Evolutionary conservation across 2,888 invertebrate species (phyloP), one percentile per base, ranked within the genome.

Genomic region (Archaeoteleia sp.): DNA sequence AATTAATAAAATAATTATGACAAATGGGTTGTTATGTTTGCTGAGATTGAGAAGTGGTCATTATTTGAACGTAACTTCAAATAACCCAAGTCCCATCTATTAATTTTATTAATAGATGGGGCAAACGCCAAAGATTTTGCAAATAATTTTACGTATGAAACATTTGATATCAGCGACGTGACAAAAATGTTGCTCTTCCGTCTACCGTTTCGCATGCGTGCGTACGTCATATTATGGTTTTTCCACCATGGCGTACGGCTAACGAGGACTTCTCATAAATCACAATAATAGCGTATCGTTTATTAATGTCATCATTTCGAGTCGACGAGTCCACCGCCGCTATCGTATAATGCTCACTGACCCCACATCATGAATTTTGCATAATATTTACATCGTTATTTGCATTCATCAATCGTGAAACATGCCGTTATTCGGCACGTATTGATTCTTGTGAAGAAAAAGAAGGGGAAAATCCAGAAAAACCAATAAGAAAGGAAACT

Each of bases 241-340:
- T 34, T 37, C 40, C 30, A 45, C 15, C 32, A 17, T 40, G 42
- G 45, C 39, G 14, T n/a, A n/a, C 37, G 2, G 49, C 61, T 67
- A 67, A 67, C 67, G 49, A 67, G 67, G 45, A 55, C 58, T 58
- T 58, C 46, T 62, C 62, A 67, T 67, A 67, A 67, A 67, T 67
- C 67, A 67, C 49, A 58, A 53, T 54, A 62, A 57, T 48, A 48
- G 48, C 51, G 25, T 46, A 62, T 67, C 57, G 62, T 67, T 67
- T 67, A 67, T 67, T 61, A 67, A 67, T 55, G 55, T 55, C 67
- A 67, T 62, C 39, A 67, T 67, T 57, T 61, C 60, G 51, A 61
- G 61, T 35, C 55, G 54, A 45, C 51, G 43, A 37, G 53, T 60
- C 37, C 62, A 63, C 43, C 51, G 60, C 55, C 55, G 49, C 48